These are phyloP conservation scores for Colletes collaris DNA, from an alignment of 2,888 invertebrate genomes.

Conservation along the genomic window DNA sequence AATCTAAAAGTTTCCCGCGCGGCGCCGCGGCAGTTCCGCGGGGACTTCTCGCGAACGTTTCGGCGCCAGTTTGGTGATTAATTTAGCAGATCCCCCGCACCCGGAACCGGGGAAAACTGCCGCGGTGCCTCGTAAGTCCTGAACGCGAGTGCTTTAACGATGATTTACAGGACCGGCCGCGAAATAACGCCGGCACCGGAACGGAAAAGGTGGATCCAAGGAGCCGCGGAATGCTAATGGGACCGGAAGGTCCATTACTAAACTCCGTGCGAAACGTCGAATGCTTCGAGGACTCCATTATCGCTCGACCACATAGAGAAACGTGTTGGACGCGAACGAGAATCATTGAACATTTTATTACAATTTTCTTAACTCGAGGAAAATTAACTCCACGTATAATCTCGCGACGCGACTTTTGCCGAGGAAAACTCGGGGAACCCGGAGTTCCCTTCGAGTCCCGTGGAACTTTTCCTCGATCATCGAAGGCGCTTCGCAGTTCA, in stretches of 20 bases:
- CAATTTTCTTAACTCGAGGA: too few relatives aligned
- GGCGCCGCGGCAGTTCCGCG: slow-evolving; percentile 1
- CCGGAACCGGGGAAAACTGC: slow-evolving; percentile 33
- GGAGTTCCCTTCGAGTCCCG: background rate
- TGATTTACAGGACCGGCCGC: slow-evolving; percentile 49
- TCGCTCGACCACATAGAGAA: too few relatives aligned
- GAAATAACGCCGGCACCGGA: slow-evolving; percentile 33
- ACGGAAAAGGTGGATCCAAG: background rate
- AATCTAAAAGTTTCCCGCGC: slow-evolving; percentile 53
- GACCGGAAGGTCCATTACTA: slow-evolving; percentile 40
- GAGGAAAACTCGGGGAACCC: slow-evolving; percentile 6
- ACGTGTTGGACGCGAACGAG: too few relatives aligned
- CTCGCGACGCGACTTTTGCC: too few relatives aligned
- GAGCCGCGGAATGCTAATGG: slow-evolving; percentile 31
- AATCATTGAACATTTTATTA: too few relatives aligned
- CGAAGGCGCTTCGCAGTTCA: slow-evolving; percentile 7
- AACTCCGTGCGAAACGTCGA: too few relatives aligned
- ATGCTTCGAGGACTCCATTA: too few relatives aligned
- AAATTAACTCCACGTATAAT: too few relatives aligned
- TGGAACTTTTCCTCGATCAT: slow-evolving; percentile 20
- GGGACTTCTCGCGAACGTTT: slow-evolving; percentile 45
- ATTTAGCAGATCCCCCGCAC: slow-evolving; percentile 35
- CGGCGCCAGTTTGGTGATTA: slow-evolving; percentile 57
- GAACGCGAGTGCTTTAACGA: slow-evolving; percentile 57
- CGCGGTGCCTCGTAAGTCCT: slow-evolving; percentile 36